phyloP scores from a whole-genome alignment of 1,140 invertebrate species.

The Brachystomella parvula region DNA sequence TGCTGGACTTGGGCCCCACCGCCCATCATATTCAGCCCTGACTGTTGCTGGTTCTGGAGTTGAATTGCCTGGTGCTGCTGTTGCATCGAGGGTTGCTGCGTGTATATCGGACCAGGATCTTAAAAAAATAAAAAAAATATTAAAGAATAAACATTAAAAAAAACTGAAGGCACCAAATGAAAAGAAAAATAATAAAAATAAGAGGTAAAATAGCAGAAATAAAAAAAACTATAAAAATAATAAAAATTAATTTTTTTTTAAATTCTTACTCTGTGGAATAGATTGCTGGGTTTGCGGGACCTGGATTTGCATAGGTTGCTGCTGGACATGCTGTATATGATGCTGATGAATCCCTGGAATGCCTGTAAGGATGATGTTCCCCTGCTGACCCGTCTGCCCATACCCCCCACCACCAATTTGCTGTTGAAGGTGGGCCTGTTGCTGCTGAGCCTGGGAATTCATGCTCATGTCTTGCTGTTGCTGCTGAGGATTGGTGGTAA shows the following conservation, averaged over 20 bases:
- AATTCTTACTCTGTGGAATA: slow-evolving; percentile 12
- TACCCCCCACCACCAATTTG: too few relatives aligned
- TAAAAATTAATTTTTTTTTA: slow-evolving; percentile 2
- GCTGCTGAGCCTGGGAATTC: slow-evolving; percentile 13
- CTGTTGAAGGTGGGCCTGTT: slow-evolving; percentile 14
- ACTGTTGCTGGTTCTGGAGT: slow-evolving; percentile 1
- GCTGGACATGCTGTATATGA: slow-evolving; percentile 26
- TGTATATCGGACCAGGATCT: slow-evolving; percentile 14
- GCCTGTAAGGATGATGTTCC: slow-evolving; percentile 24
- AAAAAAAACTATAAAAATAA: background rate
- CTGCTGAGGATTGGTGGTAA: background rate
- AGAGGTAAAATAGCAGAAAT: background rate
- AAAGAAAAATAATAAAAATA: background rate
- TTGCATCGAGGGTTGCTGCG: slow-evolving; percentile 13
- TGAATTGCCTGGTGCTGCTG: slow-evolving; percentile 9
- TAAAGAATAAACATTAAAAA: background rate
- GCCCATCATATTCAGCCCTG: too few relatives aligned
- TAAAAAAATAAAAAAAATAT: background rate
- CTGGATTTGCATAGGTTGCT: slow-evolving; percentile 15
- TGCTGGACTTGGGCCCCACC: background rate
- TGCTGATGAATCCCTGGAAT: slow-evolving; percentile 24
- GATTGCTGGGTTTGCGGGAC: slow-evolving; percentile 12
- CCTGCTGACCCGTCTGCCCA: slow-evolving; percentile 16
- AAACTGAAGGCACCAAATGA: too few relatives aligned
- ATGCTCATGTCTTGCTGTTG: slow-evolving; percentile 1